These are phyloP conservation scores for Passerina amoena DNA, from an alignment of 2,113 vertebrate genomes.

Conservation along the genomic window DNA sequence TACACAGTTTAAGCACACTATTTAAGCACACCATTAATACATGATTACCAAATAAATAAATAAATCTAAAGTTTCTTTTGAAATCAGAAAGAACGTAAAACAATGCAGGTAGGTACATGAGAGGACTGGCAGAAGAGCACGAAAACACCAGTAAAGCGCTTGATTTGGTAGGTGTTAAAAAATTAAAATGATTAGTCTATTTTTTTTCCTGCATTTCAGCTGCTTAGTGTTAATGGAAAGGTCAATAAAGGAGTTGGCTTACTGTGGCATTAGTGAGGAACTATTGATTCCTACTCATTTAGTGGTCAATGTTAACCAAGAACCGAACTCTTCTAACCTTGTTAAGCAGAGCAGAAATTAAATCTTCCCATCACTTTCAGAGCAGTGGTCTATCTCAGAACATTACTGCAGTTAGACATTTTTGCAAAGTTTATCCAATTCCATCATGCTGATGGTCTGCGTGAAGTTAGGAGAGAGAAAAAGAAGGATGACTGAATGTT, in stretches of 20 bases:
- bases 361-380: slow-evolving; percentile 21
- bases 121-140: background rate
- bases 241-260: background rate
- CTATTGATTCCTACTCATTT: slow-evolving; percentile 56
- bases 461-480: background rate
- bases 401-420: background rate
- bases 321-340: background rate
- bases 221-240: slow-evolving; percentile 2
- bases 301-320: slow-evolving; percentile 43
- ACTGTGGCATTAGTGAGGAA: slow-evolving; percentile 25
- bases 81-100: background rate
- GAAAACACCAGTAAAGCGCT: background rate
- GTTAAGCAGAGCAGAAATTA: slow-evolving; percentile 43
- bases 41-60: background rate
- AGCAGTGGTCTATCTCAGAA: background rate
- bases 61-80: background rate
- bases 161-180: background rate
- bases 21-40: background rate
- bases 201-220: slow-evolving; percentile 4
- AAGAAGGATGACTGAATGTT: background rate
- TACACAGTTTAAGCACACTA: background rate
- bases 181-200: background rate
- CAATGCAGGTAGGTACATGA: background rate
- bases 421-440: background rate
- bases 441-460: background rate